Percentiles rank a stretch among this genome's conserved stretches.
phyloP scores from a whole-genome alignment of 2,113 vertebrate genomes.

The Cathartes aura region DNA sequence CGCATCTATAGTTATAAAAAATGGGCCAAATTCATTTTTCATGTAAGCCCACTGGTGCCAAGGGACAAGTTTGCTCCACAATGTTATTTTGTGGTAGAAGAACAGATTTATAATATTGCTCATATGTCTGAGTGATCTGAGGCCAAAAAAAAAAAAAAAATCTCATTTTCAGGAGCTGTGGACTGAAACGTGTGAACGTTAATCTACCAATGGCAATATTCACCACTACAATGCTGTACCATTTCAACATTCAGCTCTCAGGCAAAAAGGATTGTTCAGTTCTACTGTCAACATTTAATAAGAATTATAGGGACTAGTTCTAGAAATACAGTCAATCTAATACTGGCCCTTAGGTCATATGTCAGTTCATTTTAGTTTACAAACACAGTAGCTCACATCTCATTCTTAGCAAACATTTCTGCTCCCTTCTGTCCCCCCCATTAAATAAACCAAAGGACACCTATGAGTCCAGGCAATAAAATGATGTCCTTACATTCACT shows the following conservation, averaged over 20 bases:
- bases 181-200: background rate
- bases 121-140: constrained; percentile 36
- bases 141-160: background rate
- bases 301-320: background rate
- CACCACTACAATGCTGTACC: background rate
- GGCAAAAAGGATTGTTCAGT: background rate
- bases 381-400: background rate
- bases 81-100: constrained; percentile 19
- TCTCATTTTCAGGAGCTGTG: constrained; percentile 63
- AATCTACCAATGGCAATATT: constrained; percentile 27
- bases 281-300: background rate
- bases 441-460: background rate
- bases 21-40: constrained; percentile 14
- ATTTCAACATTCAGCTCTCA: constrained; percentile 14
- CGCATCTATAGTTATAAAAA: background rate
- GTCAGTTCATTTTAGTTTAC: background rate
- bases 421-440: background rate
- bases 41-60: constrained; percentile 1
- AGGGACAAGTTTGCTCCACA: constrained; percentile 34
- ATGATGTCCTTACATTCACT: constrained; percentile 86
- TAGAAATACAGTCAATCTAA: background rate
- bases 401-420: background rate
- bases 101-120: constrained; percentile 35
- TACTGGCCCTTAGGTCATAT: background rate
- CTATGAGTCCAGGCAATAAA: background rate